Evolutionary conservation across 1,140 invertebrate species (phyloP).

Genomic region (Drosophila tristis): DNA sequence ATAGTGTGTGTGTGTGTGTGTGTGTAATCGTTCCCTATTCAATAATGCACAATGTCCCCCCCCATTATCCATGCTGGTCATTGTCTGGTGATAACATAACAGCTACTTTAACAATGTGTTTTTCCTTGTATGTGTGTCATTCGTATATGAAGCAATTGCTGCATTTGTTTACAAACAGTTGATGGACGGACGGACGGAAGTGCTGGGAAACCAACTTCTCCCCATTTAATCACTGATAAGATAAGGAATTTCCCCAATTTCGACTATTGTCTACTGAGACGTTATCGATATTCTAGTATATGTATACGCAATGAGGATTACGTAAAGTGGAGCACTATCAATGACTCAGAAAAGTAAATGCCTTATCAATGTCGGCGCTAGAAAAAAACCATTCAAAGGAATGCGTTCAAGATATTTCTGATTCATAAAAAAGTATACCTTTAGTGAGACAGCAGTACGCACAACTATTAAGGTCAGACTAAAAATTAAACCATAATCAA

Average conservation of each 20-base stretch:
- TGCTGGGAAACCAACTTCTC: conserved; percentile 25
- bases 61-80: conserved; percentile 13
- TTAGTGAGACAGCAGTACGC: too few relatives aligned
- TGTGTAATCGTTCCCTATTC: too few relatives aligned
- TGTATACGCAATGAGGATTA: too few relatives aligned
- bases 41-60: not conserved
- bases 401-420: not conserved
- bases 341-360: conserved; percentile 31
- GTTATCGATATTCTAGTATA: not conserved
- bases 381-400: conserved; percentile 9
- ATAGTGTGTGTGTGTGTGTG: conserved; percentile 3
- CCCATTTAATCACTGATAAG: conserved; percentile 12
- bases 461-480: too few relatives aligned
- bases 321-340: not conserved
- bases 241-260: conserved; percentile 11
- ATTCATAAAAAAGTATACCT: too few relatives aligned
- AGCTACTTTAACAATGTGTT: not conserved
- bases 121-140: conserved; percentile 2
- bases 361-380: conserved; percentile 32
- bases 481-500: too few relatives aligned
- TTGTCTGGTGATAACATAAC: conserved; percentile 53
- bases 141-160: conserved; percentile 16
- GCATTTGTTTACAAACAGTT: conserved; percentile 78
- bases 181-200: conserved; percentile 19
- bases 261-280: not conserved